A percentile compares a stretch with the other conserved stretches of the same genome.
phyloP scores from a whole-genome alignment of 2,888 invertebrate species.

The Spialia ferax region DNA sequence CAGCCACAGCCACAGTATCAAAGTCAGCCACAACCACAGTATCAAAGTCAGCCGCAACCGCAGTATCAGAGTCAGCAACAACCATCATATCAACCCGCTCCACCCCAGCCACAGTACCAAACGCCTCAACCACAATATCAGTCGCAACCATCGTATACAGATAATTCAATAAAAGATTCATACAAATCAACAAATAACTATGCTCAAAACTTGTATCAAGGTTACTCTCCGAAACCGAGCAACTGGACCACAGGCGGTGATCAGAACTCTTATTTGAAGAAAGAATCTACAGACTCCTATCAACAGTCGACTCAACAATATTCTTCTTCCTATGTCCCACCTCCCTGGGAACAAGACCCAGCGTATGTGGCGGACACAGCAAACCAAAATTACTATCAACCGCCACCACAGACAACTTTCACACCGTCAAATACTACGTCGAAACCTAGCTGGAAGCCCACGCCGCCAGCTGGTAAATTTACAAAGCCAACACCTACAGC shows the following conservation, averaged over 20 bases:
- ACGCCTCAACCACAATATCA: constrained; percentile 48
- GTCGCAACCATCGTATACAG: constrained; percentile 59
- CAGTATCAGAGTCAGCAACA: constrained; percentile 46
- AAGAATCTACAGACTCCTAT: constrained; percentile 65
- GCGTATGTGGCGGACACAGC: constrained; percentile 65
- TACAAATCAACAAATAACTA: constrained; percentile 55
- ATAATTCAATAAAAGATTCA: constrained; percentile 57
- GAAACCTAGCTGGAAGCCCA: constrained; percentile 65
- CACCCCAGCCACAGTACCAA: constrained; percentile 38
- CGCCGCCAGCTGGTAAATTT: constrained; percentile 63
- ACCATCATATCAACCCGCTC: constrained; percentile 47
- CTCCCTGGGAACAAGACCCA: constrained; percentile 81
- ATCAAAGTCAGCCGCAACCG: constrained; percentile 49
- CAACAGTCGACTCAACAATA: constrained; percentile 68
- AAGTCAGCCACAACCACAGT: constrained; percentile 48
- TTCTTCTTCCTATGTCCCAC: constrained; percentile 77
- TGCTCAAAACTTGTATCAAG: constrained; percentile 57
- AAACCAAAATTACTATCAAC: constrained; percentile 66
- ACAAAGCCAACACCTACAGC: constrained; percentile 71
- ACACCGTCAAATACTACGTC: constrained; percentile 48
- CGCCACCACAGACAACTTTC: constrained; percentile 59
- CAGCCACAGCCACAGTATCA: constrained; percentile 49
- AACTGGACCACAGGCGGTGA: constrained; percentile 61
- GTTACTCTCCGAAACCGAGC: constrained; percentile 68
- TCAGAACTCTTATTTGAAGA: constrained; percentile 63